Evolutionary conservation across 2,888 invertebrate species (phyloP), one percentile per base, ranked within the genome.

Genomic region (Watsonalla cultraria): DNA sequence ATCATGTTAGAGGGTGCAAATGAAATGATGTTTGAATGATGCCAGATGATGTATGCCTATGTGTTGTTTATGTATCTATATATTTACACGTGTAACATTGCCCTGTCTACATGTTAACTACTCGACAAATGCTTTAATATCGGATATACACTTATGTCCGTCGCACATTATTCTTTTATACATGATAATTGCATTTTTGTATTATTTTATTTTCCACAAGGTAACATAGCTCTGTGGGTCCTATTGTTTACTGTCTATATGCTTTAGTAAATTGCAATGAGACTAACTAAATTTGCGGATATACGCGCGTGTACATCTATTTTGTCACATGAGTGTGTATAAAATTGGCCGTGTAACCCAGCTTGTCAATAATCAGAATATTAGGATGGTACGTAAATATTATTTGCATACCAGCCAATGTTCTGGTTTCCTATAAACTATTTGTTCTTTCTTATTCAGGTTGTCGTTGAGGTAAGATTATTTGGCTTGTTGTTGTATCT

Each of bases 391-490:
- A 60, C 54, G 60, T 55, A 46, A 15, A 48, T 54, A 55, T 52
- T 46, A 51, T 49, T 47, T 8, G 47, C n/a, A 14, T 47, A 49
- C 54, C 49, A 53, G 60, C 63, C 64, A 67, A 68, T 61, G 74
- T 72, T 74, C 67, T 67, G 66, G 57, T 66, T 68, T 59, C 14
- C 45, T 57, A 59, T 51, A 59, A 55, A 56, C 58, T 64, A 59
- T 68, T 50, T 68, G 65, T 68, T 80, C 82, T 82, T 82, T 76
- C 77, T 68, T 80, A 82, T 81, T 87, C 88, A 88, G 89, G 90
- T 86, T 80, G 70, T 59, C 77, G 64, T 55, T 59, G 84, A 90
- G 89, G 90, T 90, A 90, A 90, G 89, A 75, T 72, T 70, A 80
- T 80, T 75, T 76, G 65, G 4, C 4, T 24, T 74, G 79, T 78